These are phyloP conservation scores for Phrynocephalus forsythii DNA, from an alignment of 2,797 vertebrate species.

Conservation along the genomic window DNA sequence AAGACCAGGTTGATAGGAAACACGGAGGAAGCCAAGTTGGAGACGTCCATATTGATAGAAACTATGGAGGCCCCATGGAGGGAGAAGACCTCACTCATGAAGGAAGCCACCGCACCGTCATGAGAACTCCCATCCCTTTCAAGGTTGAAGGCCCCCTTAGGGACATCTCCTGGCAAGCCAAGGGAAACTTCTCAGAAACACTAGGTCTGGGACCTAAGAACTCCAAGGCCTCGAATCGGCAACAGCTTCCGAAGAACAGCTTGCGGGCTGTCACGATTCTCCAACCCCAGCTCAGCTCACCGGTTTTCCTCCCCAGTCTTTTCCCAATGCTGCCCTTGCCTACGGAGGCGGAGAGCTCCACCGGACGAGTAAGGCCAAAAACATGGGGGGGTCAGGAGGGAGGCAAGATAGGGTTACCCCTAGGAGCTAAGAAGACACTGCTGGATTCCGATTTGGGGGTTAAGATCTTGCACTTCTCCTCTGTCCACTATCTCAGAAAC, in stretches of 20 bases:
- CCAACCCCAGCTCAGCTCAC: not conserved
- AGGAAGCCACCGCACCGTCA: not conserved
- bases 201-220: not conserved
- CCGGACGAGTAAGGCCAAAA: not conserved
- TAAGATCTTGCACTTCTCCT: too few relatives aligned
- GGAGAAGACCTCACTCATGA: too few relatives aligned
- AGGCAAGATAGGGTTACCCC: too few relatives aligned
- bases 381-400: too few relatives aligned
- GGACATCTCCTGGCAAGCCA: not conserved
- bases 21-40: too few relatives aligned
- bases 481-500: too few relatives aligned
- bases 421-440: too few relatives aligned
- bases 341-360: not conserved
- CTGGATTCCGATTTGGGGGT: too few relatives aligned
- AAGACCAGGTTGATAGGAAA: too few relatives aligned
- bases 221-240: not conserved
- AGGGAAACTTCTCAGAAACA: not conserved
- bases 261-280: not conserved
- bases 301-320: slow-evolving; percentile 15
- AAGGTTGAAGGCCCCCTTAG: fast-evolving
- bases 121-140: fast-evolving
- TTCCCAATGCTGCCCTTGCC: not conserved
- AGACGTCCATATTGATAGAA: too few relatives aligned
- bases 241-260: fast-evolving
- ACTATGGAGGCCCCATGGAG: too few relatives aligned